Conservation (phyloP, 2,888 invertebrate species). For the Synanthedon myopaeformis region DNA sequence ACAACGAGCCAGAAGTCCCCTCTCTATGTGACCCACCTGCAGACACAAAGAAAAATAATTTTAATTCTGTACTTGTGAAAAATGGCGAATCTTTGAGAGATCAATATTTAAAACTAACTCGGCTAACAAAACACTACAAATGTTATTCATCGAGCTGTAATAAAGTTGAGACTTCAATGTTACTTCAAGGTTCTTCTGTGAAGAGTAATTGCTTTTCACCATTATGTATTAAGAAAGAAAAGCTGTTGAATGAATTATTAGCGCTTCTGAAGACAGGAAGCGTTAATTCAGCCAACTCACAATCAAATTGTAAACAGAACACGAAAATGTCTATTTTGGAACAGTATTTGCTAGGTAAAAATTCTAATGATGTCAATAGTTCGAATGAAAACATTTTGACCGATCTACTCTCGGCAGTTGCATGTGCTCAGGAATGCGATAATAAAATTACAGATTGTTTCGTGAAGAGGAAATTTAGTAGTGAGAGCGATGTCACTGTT, state of each 20-base stretch:
- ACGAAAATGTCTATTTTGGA: constrained; percentile 77
- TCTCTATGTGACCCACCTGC: constrained; percentile 27
- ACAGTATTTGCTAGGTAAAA: constrained; percentile 75
- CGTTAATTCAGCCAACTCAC: constrained; percentile 49
- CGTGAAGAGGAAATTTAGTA: constrained; percentile 54
- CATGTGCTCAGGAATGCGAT: constrained; percentile 72
- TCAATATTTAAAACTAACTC: constrained; percentile 77
- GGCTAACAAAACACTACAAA: constrained; percentile 77
- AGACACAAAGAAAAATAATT: constrained; percentile 61
- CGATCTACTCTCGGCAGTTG: constrained; percentile 72
- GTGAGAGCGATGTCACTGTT: constrained; percentile 34
- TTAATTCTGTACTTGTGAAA: constrained; percentile 70
- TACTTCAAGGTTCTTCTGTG: constrained; percentile 51
- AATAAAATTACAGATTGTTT: constrained; percentile 61
- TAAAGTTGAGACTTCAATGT: constrained; percentile 62
- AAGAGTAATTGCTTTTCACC: constrained; percentile 82
- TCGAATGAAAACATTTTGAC: constrained; percentile 70
- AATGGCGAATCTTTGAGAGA: constrained; percentile 76
- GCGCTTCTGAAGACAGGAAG: constrained; percentile 73
- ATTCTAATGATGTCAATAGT: constrained; percentile 28
- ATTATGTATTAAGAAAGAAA: constrained; percentile 79
- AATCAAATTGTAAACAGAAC: constrained; percentile 47
- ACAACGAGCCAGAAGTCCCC: constrained; percentile 48
- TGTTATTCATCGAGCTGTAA: constrained; percentile 82
- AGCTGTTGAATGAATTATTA: constrained; percentile 77